Conservation (phyloP, 2,797 vertebrate species). For the Champsocephalus esox region DNA sequence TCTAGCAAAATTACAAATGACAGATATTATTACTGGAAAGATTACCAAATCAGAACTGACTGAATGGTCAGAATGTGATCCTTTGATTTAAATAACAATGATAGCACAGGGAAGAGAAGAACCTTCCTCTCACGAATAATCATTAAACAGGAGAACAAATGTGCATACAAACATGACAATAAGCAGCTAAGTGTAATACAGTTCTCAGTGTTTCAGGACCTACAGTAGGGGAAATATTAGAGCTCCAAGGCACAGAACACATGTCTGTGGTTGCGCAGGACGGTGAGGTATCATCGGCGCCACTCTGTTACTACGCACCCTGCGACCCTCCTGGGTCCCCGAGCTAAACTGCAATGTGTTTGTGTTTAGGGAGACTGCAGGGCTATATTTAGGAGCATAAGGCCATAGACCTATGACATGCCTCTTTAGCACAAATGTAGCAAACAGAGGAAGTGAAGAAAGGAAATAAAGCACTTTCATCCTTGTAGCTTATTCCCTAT, state of each 20-base stretch:
- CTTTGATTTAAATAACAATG: conserved; percentile 10
- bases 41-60: conserved; percentile 11
- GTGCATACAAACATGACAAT: not conserved
- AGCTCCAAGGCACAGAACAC: conserved; percentile 19
- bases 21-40: conserved; percentile 5
- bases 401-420: conserved; percentile 63
- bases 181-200: conserved; percentile 3
- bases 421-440: conserved; percentile 59
- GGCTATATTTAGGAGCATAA: conserved; percentile 83
- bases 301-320: conserved; percentile 76
- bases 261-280: conserved; percentile 35
- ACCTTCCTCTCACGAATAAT: not conserved
- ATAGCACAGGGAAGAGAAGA: not conserved
- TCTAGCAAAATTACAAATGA: conserved; percentile 58
- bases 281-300: conserved; percentile 55
- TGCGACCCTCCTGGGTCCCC: conserved; percentile 55
- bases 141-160: conserved; percentile 17
- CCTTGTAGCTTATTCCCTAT: not conserved
- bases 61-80: not conserved
- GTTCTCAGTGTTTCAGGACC: conserved; percentile 5
- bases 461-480: conserved; percentile 5
- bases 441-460: conserved; percentile 15
- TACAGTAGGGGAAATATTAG: conserved; percentile 6
- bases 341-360: conserved; percentile 62
- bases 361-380: conserved; percentile 60